Evolutionary conservation across 2,888 invertebrate species (phyloP).

Genomic region (Drosophila setosimentum): DNA sequence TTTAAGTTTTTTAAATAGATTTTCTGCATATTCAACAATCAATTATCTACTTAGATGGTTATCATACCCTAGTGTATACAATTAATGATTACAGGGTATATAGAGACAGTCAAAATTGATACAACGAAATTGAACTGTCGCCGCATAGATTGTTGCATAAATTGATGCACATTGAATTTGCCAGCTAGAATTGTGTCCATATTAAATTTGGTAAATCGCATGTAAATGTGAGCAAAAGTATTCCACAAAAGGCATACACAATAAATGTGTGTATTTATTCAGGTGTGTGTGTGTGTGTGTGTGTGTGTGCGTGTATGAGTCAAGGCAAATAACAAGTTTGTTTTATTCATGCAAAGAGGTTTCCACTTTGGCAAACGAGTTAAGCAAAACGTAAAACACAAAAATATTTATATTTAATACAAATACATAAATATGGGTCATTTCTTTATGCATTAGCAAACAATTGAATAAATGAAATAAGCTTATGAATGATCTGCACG

Average conservation of each 20-base stretch:
- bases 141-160: slow-evolving; percentile 51
- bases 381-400: slow-evolving; percentile 66
- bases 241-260: slow-evolving; percentile 24
- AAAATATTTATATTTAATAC: slow-evolving; percentile 68
- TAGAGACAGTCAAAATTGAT: slow-evolving; percentile 29
- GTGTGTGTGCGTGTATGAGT: background rate
- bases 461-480: slow-evolving; percentile 18
- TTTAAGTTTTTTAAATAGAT: accelerated
- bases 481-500: background rate
- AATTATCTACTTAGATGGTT: background rate
- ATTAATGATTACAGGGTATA: slow-evolving; percentile 21
- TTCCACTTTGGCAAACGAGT: slow-evolving; percentile 46
- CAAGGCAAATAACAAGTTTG: slow-evolving; percentile 31
- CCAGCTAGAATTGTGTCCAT: slow-evolving; percentile 62
- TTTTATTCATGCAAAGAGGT: slow-evolving; percentile 66
- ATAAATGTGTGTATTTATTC: background rate
- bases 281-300: background rate
- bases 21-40: background rate
- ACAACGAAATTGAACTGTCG: slow-evolving; percentile 42
- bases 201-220: slow-evolving; percentile 72
- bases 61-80: background rate
- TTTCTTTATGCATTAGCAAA: slow-evolving; percentile 69
- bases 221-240: slow-evolving; percentile 44
- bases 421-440: slow-evolving; percentile 62
- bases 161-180: slow-evolving; percentile 67